Evolutionary conservation across 2,888 invertebrate genomes (phyloP), one percentile per base, ranked within the genome.

Genomic region (Andrena fulva): DNA sequence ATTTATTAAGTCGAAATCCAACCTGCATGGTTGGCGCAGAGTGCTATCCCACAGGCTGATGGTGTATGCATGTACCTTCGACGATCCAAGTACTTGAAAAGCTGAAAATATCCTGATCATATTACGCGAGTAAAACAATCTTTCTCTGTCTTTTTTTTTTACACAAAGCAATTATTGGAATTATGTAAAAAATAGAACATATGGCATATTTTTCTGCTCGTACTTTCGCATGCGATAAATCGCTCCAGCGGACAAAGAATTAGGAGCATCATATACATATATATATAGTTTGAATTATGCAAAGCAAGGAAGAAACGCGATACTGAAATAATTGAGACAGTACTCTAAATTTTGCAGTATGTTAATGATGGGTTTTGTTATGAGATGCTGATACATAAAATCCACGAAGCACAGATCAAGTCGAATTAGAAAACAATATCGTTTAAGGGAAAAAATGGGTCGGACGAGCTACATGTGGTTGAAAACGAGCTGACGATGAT

Each of bases 291-390:
- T 73, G 52, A 68, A 73, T 77, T 78, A 71, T 77, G 62, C 64
- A 66, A 79, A 86, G 70, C 60, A 73, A 54, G 5, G 42, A 42
- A 67, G 74, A 77, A 42, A 71, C 69, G 76, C 29, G 75, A 48
- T 70, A 75, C 78, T 69, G 77, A 86, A 82, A 82, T 79, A 77
- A 80, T 69, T 63, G 67, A 84, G 71, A 63, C 12, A 29, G 60
- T 76, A 77, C 80, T 79, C 68, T 63, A 75, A 77, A 85, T 84
- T 89, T 87, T 74, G 80, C 78, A 77, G 77, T 87, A 91, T 91
- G 91, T 91, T 91, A 85, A 90, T 87, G 89, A 84, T 90, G 87
- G 86, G 82, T 91, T 90, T 92, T 90, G 90, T 92, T 91, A 90
- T 77, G 77, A 89, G 80, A 90, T 89, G 86, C 80, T 87, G 82